Evolutionary conservation across 2,797 vertebrate species (phyloP), one percentile per base, ranked within the genome.

Genomic region (Manis javanica): DNA sequence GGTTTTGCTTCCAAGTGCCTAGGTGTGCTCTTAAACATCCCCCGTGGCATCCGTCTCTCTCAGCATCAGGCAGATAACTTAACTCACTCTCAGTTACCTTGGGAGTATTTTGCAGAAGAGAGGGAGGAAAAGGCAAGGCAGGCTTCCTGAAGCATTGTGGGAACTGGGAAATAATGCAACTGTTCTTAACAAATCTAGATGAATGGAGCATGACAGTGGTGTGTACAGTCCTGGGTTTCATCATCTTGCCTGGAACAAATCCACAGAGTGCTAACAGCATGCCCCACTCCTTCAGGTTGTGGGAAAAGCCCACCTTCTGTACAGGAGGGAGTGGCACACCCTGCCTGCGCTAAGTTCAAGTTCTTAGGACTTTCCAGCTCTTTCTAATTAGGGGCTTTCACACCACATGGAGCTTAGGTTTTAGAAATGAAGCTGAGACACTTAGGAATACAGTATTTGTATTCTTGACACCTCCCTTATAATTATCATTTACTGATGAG

Each of bases 211-310:
- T 92, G 97, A 97, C 92, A 97, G 93, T 85, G 84, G 71, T 8
- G 55, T 85, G 19, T 95, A 79, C 66, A 93, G 78, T 93, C 71
- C 68, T 18, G 83, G 57, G 71, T 96, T 90, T 94, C 93, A 57
- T 97, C 88, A 31, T 92, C 82, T 98, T 92, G 95, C 94, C 63
- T 21, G 63, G 91, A 51, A 83, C 94, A 96, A 97, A 96, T 97
- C 97, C 94, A 92, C 71, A 95, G 31, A 89, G 68, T 8, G 0
- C 69, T 97, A 92, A 93, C 87, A 83, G 66, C 77, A 42, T 79
- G 93, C 94, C 75, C 95, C 37, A 79, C 91, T 97, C 96, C 96
- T 75, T 53, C 77, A 69, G 91, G 95, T 91, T 75, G 71, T 81
- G 92, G 29, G 96, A 97, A 90, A 88, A 82, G 66, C 82, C 94